Evolutionary conservation across 2,888 invertebrate genomes (phyloP), one percentile per base, ranked within the genome.

Genomic region (Adelphocoris suturalis): DNA sequence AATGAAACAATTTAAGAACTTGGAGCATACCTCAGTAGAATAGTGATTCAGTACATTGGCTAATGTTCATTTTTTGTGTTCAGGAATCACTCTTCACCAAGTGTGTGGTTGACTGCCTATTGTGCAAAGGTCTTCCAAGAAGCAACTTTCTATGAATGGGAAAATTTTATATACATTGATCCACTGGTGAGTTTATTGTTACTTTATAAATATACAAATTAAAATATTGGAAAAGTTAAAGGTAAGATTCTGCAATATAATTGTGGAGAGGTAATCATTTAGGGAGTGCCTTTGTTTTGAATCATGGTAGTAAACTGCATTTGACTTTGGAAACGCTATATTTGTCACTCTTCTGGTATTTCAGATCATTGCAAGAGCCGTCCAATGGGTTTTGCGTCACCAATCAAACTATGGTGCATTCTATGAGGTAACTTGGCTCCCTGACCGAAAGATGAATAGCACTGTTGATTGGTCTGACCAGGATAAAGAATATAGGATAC

Each of bases 91-190:
- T 97, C 98, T 0, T 95, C 95, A 0, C 96, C 97, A 0, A 97
- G 97, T 55, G 97, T 98, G 0, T 98, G 98, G 98, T 93, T 99
- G 91, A 99, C 99, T 0, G 97, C 99, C 0, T 98, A 97, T 93
- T 97, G 97, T 92, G 96, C 97, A 0, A 95, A 97, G 91, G 95
- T 97, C 84, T 96, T 99, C 93, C 97, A 98, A 93, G 97, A 98
- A 93, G 98, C 98, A 0, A 97, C 97, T 57, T 98, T 98, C 93
- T 98, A 98, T 92, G 99, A 99, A 93, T 99, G 99, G 99, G 98
- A 99, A 94, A 98, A 98, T 93, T 98, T 96, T 92, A 96, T 99
- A 89, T 99, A 97, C 94, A 98, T 99, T 91, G 98, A 99, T 93
- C 97, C 98, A 0, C 94, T 95, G 76, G 97, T 98, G 91, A 90